Percentiles rank a stretch among this genome's conserved stretches.
Conservation (phyloP, 2,113 vertebrate species). For the Eolophus roseicapilla region DNA sequence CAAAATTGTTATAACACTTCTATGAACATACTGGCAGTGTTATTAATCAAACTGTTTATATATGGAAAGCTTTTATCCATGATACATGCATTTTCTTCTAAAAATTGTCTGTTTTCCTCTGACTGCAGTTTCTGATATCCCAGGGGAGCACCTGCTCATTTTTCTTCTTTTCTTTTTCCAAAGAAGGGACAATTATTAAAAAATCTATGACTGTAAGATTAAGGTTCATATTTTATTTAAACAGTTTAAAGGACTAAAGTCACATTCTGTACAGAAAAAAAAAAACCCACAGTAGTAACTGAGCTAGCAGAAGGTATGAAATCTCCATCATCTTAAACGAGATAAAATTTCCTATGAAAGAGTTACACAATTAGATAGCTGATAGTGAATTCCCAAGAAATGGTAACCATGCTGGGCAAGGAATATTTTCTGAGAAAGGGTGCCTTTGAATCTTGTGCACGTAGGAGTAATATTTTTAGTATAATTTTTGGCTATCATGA, state of each 20-base stretch:
- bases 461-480: background rate
- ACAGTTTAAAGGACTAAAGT: background rate
- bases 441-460: background rate
- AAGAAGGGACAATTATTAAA: background rate
- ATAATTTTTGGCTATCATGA: background rate
- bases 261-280: background rate
- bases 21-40: background rate
- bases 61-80: background rate
- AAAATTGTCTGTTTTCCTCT: background rate
- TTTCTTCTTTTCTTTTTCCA: background rate
- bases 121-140: background rate
- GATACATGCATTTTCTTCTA: background rate
- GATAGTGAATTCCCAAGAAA: background rate
- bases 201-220: background rate
- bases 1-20: background rate
- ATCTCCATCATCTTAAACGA: background rate
- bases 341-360: background rate
- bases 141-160: background rate
- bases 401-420: background rate
- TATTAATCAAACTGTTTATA: background rate
- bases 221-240: background rate
- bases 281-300: background rate
- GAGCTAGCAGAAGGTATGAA: background rate
- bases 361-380: background rate
- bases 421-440: background rate